Conservation (phyloP, 2,888 invertebrate species). For the Mimachlamys varia region DNA sequence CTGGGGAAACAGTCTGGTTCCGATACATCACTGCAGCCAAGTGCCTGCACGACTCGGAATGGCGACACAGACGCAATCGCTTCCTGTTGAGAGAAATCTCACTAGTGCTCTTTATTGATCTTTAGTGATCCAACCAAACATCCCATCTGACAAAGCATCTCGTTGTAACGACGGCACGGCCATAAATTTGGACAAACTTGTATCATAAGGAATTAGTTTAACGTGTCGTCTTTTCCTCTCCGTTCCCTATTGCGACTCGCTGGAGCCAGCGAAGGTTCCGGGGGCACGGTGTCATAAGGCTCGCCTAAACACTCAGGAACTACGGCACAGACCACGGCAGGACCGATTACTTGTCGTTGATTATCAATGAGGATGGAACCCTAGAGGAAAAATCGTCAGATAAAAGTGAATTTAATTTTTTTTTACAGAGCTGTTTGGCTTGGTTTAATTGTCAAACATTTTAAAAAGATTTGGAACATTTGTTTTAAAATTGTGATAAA, state of each 20-base stretch:
- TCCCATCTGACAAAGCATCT: conserved; percentile 20
- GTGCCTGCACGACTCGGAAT: not conserved
- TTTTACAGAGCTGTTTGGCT: not conserved
- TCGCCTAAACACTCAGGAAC: not conserved
- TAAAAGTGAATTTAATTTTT: not conserved
- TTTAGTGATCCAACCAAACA: not conserved
- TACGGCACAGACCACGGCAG: not conserved
- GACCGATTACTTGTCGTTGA: not conserved
- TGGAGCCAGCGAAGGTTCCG: not conserved
- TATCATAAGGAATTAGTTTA: conserved; percentile 26
- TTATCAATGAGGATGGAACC: not conserved
- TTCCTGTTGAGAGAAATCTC: not conserved
- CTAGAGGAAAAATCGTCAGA: not conserved
- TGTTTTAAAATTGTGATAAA: not conserved
- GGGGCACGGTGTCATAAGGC: not conserved
- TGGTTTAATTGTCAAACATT: not conserved
- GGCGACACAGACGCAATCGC: not conserved
- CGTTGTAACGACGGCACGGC: not conserved
- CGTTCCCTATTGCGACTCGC: not conserved
- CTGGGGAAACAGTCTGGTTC: not conserved
- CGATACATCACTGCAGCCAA: not conserved
- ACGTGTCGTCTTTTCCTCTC: not conserved
- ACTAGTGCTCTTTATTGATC: not conserved
- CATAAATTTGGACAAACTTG: conserved; percentile 34
- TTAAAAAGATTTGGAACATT: not conserved